These are phyloP conservation scores for Anthopleura xanthogrammica DNA, from an alignment of 92 coral and sea anemone genomes.

Conservation along the genomic window DNA sequence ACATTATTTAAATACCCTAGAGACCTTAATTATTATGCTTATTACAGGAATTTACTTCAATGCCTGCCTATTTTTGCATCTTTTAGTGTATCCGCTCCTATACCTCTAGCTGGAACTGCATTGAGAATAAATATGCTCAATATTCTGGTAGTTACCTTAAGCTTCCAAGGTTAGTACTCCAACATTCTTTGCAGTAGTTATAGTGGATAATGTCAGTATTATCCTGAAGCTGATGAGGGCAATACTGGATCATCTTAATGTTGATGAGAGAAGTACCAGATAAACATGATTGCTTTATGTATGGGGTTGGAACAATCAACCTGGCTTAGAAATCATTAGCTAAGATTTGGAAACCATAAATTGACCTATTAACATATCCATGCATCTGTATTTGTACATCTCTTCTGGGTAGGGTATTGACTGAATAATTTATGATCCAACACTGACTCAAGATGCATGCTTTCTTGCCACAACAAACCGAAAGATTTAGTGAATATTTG, in stretches of 20 bases:
- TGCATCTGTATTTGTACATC: no score
- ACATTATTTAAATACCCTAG: no score
- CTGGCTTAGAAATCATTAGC: no score
- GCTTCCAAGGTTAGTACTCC: constrained; percentile 60
- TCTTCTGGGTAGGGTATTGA: no score
- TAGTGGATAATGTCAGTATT: no score
- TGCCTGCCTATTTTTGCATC: not conserved
- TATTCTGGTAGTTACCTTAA: constrained; percentile 85
- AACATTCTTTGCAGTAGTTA: not conserved
- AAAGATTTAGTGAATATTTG: not conserved
- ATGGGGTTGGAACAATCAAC: no score
- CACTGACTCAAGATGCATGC: not conserved
- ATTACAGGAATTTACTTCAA: not conserved
- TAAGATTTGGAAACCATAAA: no score
- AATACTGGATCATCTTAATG: no score
- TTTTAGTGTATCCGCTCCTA: constrained; percentile 80
- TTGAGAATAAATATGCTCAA: constrained; percentile 81
- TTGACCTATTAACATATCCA: no score
- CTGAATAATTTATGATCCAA: no score
- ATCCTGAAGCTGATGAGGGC: not conserved
- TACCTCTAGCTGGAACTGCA: constrained; percentile 92
- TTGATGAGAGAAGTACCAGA: no score
- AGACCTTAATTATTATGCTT: not conserved
- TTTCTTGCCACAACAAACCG: not conserved
- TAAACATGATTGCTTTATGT: no score